Conservation (phyloP, 2,113 vertebrate species). For the Muntiacus reevesi region DNA sequence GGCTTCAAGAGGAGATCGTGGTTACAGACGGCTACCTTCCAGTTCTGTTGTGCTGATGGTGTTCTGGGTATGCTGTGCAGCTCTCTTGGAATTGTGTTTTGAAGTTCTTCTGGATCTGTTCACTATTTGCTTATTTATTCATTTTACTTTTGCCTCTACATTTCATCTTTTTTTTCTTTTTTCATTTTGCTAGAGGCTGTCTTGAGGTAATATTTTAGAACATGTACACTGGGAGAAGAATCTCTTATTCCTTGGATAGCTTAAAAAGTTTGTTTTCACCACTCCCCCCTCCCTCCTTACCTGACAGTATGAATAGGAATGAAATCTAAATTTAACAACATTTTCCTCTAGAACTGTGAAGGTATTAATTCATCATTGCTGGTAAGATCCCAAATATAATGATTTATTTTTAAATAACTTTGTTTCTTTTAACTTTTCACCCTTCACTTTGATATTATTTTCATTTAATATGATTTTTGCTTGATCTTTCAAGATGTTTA, state of each 20-base stretch:
- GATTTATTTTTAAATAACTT: background rate
- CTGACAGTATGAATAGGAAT: background rate
- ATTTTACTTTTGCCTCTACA: background rate
- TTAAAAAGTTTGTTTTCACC: background rate
- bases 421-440: background rate
- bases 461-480: background rate
- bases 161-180: background rate
- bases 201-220: background rate
- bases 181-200: background rate
- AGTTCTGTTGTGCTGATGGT: accelerated
- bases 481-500: background rate
- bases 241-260: background rate
- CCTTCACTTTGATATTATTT: background rate
- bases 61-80: background rate
- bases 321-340: background rate
- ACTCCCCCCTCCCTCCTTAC: background rate
- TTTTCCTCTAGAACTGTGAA: background rate
- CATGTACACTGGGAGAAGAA: background rate
- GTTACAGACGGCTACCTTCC: no score
- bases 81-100: background rate
- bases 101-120: background rate
- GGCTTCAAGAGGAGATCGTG: background rate
- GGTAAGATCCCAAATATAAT: background rate
- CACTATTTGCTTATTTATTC: background rate
- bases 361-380: background rate